Conservation (phyloP, 2,113 vertebrate species). For the Phocoena phocoena region DNA sequence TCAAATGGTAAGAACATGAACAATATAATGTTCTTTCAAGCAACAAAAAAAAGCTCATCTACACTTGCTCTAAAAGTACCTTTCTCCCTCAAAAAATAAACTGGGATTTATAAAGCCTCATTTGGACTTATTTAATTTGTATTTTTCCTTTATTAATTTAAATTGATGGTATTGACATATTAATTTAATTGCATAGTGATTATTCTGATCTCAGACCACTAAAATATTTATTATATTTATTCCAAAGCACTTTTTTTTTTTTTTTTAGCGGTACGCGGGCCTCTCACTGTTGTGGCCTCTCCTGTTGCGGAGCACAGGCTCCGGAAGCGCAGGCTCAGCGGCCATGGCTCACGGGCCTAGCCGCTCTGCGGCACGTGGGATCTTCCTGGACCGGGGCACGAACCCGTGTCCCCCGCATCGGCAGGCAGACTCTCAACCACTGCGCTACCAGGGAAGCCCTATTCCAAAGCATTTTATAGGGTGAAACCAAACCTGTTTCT, state of each 20-base stretch:
- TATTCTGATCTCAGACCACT: neutral
- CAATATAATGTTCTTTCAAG: conserved; percentile 71
- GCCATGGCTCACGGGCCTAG: too few species aligned
- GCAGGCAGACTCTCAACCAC: too few species aligned
- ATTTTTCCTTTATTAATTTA: conserved; percentile 40
- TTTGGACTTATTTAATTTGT: neutral
- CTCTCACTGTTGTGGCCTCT: too few species aligned
- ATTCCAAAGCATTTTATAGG: neutral
- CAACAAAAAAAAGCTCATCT: conserved; percentile 64
- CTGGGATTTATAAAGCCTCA: neutral
- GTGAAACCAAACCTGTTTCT: conserved; percentile 33
- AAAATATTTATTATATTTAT: conserved; percentile 22
- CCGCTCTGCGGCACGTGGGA: too few species aligned
- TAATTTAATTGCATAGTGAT: conserved; percentile 24
- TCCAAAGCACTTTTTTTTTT: neutral
- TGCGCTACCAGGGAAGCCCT: neutral
- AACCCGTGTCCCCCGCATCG: too few species aligned
- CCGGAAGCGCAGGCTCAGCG: too few species aligned
- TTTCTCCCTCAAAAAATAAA: neutral
- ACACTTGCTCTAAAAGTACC: conserved; percentile 31
- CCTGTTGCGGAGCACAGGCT: too few species aligned
- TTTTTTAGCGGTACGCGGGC: too few species aligned
- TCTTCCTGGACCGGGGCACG: too few species aligned
- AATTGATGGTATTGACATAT: neutral
- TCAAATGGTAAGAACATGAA: conserved; percentile 73